Conservation (phyloP, 2,797 vertebrate genomes). For the Nyctibius grandis region DNA sequence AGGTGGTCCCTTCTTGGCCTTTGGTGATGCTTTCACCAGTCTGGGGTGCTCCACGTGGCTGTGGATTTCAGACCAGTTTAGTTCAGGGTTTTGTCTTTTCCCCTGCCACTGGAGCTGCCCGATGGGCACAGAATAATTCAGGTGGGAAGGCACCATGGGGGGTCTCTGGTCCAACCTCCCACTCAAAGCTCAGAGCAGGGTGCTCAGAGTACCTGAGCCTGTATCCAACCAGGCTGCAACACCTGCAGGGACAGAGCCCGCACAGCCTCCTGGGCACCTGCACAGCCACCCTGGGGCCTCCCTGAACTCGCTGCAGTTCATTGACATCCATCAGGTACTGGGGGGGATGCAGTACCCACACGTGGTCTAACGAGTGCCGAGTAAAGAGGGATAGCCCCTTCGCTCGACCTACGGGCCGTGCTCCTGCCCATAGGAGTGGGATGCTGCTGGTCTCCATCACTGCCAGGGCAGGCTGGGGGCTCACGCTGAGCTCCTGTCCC, state of each 20-base stretch:
- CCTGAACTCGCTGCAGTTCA: neutral
- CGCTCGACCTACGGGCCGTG: fast-evolving
- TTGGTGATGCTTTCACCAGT: neutral
- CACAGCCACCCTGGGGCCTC: neutral
- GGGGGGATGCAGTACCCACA: neutral
- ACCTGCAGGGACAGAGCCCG: neutral
- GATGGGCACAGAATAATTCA: neutral
- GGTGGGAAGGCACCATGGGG: neutral
- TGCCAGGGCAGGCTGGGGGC: neutral
- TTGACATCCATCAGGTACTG: neutral
- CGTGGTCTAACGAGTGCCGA: fast-evolving
- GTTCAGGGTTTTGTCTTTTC: neutral
- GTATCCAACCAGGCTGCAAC: neutral
- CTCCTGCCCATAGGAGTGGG: neutral
- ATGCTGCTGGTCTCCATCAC: neutral
- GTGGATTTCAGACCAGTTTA: neutral
- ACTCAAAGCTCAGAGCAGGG: neutral
- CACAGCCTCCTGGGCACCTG: neutral
- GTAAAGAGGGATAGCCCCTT: neutral
- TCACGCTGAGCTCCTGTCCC: neutral
- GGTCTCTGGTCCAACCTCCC: neutral
- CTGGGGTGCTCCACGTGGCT: neutral
- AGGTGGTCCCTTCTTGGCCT: neutral
- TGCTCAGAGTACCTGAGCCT: neutral
- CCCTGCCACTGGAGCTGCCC: too few relatives aligned